Percentiles rank a stretch among this genome's conserved stretches.
Evolutionary conservation across 2,888 invertebrate species (phyloP).

Genomic region (Phragmatobia fuliginosa): DNA sequence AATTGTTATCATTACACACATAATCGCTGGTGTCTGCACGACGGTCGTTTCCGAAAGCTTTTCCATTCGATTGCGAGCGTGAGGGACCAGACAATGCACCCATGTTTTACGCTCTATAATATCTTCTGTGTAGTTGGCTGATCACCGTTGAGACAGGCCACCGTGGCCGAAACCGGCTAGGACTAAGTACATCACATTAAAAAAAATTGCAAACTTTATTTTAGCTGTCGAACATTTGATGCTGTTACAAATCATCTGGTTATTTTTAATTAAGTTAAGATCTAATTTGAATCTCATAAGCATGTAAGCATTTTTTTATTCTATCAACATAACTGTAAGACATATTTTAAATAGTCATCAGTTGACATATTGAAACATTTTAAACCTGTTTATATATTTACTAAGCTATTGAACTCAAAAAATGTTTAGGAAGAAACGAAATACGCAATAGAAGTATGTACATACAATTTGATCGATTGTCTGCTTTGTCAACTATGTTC

Average conservation of each 20-base stretch:
- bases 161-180: too few species aligned
- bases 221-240: constrained; percentile 37
- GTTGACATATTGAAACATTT: background rate
- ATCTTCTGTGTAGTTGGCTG: too few species aligned
- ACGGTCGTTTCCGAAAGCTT: background rate
- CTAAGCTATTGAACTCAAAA: too few species aligned
- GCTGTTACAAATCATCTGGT: constrained; percentile 25
- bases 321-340: constrained; percentile 20
- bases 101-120: too few species aligned
- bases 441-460: background rate
- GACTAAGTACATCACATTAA: too few species aligned
- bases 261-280: constrained; percentile 42
- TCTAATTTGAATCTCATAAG: constrained; percentile 64
- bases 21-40: too few species aligned
- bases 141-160: too few species aligned
- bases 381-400: background rate
- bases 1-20: background rate
- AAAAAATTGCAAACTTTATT: background rate
- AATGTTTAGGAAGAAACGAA: background rate
- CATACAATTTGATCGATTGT: background rate
- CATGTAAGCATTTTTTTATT: constrained; percentile 34
- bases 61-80: too few species aligned
- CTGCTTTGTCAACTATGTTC: constrained; percentile 30
- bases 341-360: background rate
- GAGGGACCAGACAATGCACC: too few species aligned